These are phyloP conservation scores for Cottoperca gobio DNA, from an alignment of 2,797 vertebrate species.

Conservation along the genomic window DNA sequence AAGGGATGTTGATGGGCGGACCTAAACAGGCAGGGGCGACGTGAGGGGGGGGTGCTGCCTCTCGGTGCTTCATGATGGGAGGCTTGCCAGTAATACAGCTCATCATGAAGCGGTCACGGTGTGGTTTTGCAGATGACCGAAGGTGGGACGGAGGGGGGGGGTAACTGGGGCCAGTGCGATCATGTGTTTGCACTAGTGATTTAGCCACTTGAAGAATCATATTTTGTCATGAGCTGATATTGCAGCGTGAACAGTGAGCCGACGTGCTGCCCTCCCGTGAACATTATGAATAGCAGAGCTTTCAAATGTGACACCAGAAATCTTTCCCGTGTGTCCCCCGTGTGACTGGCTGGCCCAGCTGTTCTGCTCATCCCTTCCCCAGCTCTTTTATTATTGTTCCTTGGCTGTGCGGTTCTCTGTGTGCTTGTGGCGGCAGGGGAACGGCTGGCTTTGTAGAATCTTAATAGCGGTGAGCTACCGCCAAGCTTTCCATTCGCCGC, in stretches of 20 bases:
- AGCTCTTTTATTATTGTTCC: conserved; percentile 77
- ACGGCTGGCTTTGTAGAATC: conserved; percentile 80
- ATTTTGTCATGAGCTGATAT: conserved; percentile 45
- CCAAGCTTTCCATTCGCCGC: conserved; percentile 65
- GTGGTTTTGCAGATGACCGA: conserved; percentile 57
- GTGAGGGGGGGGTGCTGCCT: conserved; percentile 33
- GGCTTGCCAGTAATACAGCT: conserved; percentile 57
- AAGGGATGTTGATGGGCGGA: conserved; percentile 58
- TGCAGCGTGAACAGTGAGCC: conserved; percentile 15
- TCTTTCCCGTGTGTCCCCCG: conserved; percentile 42
- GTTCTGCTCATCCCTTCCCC: conserved; percentile 46
- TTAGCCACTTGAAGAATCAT: conserved; percentile 35
- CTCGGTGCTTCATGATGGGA: conserved; percentile 54
- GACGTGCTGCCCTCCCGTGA: conserved; percentile 38
- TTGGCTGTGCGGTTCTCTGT: conserved; percentile 65
- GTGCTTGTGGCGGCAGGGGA: conserved; percentile 72
- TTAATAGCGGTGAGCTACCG: conserved; percentile 73
- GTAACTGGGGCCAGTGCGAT: conserved; percentile 20
- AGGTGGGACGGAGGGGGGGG: conserved; percentile 38
- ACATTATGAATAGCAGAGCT: conserved; percentile 37
- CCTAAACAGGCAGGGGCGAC: conserved; percentile 51
- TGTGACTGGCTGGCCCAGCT: conserved; percentile 55
- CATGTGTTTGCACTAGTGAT: conserved; percentile 53
- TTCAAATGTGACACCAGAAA: conserved; percentile 38
- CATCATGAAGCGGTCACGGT: conserved; percentile 60